Evolutionary conservation across 2,888 invertebrate species (phyloP).

Genomic region (Sussaba pulchella): DNA sequence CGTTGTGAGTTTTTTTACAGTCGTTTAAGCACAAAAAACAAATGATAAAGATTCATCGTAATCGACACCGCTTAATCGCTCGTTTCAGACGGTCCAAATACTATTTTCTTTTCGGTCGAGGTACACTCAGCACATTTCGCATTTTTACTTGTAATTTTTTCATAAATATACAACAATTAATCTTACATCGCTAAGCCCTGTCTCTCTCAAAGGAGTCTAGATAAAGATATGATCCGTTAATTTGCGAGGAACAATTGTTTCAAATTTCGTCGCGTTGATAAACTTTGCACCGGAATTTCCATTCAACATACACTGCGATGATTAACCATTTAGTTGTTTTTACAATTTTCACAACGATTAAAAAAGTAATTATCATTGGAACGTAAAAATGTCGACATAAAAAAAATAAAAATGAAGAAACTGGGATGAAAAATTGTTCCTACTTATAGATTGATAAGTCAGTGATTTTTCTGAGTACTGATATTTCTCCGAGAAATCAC

Average conservation of each 20-base stretch:
- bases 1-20: too few relatives aligned
- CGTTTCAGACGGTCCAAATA: constrained; percentile 33
- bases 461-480: too few relatives aligned
- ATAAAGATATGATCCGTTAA: constrained; percentile 70
- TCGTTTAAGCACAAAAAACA: too few relatives aligned
- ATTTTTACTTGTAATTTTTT: constrained; percentile 30
- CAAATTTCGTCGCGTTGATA: constrained; percentile 21
- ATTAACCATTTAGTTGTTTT: not conserved
- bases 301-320: not conserved
- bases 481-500: too few relatives aligned
- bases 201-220: constrained; percentile 49
- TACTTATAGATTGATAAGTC: not conserved
- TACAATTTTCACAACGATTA: not conserved
- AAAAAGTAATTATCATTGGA: not conserved
- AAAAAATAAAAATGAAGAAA: not conserved
- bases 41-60: too few relatives aligned
- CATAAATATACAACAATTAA: constrained; percentile 54
- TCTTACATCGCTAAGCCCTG: constrained; percentile 49
- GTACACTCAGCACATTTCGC: constrained; percentile 54
- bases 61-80: too few relatives aligned
- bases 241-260: constrained; percentile 69
- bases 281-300: not conserved
- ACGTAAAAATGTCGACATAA: too few relatives aligned
- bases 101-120: constrained; percentile 17
- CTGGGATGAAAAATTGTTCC: constrained; percentile 5